Evolutionary conservation across 2,797 vertebrate species (phyloP).

Genomic region (Anabacerthia variegaticeps): DNA sequence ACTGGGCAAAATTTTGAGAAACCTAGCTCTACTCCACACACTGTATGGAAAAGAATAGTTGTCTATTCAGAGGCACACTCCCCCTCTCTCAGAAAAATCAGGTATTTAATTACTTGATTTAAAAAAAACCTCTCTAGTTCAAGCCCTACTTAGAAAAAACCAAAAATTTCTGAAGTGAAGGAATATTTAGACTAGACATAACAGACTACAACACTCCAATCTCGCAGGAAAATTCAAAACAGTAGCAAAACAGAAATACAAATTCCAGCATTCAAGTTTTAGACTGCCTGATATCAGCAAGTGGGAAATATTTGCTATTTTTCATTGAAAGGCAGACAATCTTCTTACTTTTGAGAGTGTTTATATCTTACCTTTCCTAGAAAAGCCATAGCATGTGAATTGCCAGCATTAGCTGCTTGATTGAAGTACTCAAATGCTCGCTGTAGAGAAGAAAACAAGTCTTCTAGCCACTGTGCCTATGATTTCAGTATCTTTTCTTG

Average conservation of each 20-base stretch:
- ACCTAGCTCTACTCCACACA: neutral
- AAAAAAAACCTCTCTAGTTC: neutral
- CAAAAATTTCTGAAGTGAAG: neutral
- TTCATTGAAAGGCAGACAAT: neutral
- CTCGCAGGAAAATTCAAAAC: neutral
- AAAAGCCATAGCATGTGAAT: slow-evolving; percentile 97
- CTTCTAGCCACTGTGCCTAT: neutral
- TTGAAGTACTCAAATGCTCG: slow-evolving; percentile 98
- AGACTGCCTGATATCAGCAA: neutral
- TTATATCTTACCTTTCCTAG: slow-evolving; percentile 89
- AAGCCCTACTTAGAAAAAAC: neutral
- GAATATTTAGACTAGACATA: neutral
- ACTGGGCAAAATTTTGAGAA: neutral
- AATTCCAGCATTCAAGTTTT: neutral
- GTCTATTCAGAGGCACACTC: neutral
- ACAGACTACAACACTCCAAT: neutral
- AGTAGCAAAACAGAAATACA: neutral
- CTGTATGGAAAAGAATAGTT: neutral
- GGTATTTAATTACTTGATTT: neutral
- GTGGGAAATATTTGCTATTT: neutral
- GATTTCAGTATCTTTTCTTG: neutral
- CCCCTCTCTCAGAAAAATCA: neutral
- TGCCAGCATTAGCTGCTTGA: slow-evolving; percentile 96
- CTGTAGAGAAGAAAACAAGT: slow-evolving; percentile 69
- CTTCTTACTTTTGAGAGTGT: neutral